A percentile compares a stretch with the other conserved stretches of the same genome.
Conservation (phyloP, 2,113 vertebrate genomes). For the Etheostoma spectabile region DNA sequence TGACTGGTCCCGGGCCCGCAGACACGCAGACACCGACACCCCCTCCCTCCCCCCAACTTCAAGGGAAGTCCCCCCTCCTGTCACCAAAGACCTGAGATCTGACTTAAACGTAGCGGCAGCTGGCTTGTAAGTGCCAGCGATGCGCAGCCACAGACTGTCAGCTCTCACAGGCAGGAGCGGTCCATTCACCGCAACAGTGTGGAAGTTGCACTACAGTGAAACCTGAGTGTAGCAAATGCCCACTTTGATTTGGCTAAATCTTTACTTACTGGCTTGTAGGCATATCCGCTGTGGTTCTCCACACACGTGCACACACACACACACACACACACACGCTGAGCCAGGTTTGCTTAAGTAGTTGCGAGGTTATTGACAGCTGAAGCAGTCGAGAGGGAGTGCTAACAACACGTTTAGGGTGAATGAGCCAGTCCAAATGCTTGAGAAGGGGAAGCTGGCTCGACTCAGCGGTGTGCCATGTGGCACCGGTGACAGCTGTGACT, state of each 20-base stretch:
- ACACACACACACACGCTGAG: slow-evolving; percentile 18
- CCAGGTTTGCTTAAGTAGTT: slow-evolving; percentile 45
- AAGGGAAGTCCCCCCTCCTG: slow-evolving; percentile 17
- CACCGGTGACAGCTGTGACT: slow-evolving; percentile 72
- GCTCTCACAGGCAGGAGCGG: slow-evolving; percentile 36
- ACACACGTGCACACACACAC: neutral
- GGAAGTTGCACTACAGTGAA: slow-evolving; percentile 39
- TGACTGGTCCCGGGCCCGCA: slow-evolving; percentile 6
- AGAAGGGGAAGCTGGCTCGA: slow-evolving; percentile 65
- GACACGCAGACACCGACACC: neutral
- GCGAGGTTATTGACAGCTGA: slow-evolving; percentile 75
- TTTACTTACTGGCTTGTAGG: slow-evolving; percentile 12
- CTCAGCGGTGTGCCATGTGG: slow-evolving; percentile 66
- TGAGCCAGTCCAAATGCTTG: slow-evolving; percentile 76
- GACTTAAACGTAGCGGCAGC: slow-evolving; percentile 46
- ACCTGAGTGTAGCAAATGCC: slow-evolving; percentile 32
- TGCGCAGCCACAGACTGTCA: slow-evolving; percentile 47
- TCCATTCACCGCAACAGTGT: slow-evolving; percentile 54
- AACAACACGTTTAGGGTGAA: slow-evolving; percentile 77
- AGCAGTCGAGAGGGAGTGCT: slow-evolving; percentile 68
- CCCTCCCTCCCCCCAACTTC: too few species aligned
- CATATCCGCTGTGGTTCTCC: slow-evolving; percentile 17
- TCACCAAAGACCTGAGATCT: slow-evolving; percentile 35
- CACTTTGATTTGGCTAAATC: slow-evolving; percentile 37
- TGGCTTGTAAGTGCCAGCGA: slow-evolving; percentile 37